A percentile compares a stretch with the other conserved stretches of the same genome.
These are phyloP conservation scores for Drosophila sp. DNA, from an alignment of 1,140 invertebrate genomes.

Conservation along the genomic window DNA sequence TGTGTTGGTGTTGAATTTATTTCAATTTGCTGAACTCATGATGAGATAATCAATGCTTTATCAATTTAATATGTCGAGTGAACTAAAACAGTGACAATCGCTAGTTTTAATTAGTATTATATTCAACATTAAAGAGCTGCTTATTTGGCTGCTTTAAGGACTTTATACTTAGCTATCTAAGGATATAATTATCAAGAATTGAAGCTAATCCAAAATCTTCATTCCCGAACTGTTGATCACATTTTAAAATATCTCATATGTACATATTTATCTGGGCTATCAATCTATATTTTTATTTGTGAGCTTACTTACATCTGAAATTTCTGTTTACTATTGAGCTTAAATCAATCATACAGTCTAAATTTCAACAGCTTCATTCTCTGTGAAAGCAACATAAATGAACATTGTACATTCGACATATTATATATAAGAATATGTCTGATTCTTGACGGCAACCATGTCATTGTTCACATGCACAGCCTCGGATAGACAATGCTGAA, in stretches of 20 bases:
- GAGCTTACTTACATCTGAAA: no score
- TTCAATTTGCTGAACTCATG: constrained; percentile 65
- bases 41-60: constrained; percentile 51
- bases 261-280: no score
- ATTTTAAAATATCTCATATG: no score
- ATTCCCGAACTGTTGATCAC: background rate
- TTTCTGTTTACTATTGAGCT: no score
- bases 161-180: background rate
- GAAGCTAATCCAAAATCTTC: background rate
- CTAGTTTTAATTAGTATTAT: background rate
- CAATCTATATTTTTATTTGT: no score
- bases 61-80: constrained; percentile 16
- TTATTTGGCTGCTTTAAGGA: background rate
- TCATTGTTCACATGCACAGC: constrained; percentile 54
- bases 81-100: background rate
- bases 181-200: background rate
- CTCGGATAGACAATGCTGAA: constrained; percentile 12
- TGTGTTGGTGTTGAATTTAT: constrained; percentile 39
- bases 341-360: no score
- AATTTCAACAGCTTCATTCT: no score
- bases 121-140: background rate
- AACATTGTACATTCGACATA: no score
- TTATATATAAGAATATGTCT: no score
- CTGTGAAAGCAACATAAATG: no score
- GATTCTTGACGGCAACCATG: constrained; percentile 35